Base-by-base conservation (phyloP, 1,140 invertebrate species). In the Drosophila quadrilineata region DNA sequence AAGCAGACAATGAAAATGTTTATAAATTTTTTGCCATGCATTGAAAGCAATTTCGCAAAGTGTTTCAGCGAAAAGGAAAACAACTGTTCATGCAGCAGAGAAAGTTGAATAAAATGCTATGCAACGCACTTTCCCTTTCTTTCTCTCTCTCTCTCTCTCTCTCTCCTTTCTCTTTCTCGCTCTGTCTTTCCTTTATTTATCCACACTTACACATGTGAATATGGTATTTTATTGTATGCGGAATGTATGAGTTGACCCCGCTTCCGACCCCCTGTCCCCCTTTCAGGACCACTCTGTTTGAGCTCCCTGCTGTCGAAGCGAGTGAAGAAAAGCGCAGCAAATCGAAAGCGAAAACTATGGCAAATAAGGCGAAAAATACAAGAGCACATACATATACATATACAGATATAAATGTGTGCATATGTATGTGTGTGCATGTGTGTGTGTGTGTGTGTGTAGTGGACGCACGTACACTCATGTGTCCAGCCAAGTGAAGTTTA, bases 401-500 rank as follows among this genome's bases (percentile, higher is more conserved):
- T 12, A 63, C 26, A 73, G 19, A 43, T 58, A 48, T 45, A 36
- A 31, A 31, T 33, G 53, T 50, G 50, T 43, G 17, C 29, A 38
- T 24, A 31, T 57, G 28, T 40, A 19, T 17, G 26, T 48, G n/a
- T 2, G n/a, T 40, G 21, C 53, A 1, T 53, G 19, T 45, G 29
- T 36, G 57, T 52, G 59, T 43, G 49, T 50, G 43, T 45, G 50
- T 69, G 53, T 59, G 48, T 35, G 28, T 33, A 57, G 72, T 67
- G 62, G 66, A 63, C 49, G 60, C 77, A 82, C 82, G 76, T 75
- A 80, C 87, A 87, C 85, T 87, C 80, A 77, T 85, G 79, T 88
- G 87, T 88, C 87, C 87, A 88, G 84, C 87, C 71, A 88, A 88
- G 87, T 88, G 87, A 80, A 88, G 87, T 88, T 88, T 88, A 88